Evolutionary conservation across 2,113 vertebrate species (phyloP).

Genomic region (Megaptera novaeangliae): DNA sequence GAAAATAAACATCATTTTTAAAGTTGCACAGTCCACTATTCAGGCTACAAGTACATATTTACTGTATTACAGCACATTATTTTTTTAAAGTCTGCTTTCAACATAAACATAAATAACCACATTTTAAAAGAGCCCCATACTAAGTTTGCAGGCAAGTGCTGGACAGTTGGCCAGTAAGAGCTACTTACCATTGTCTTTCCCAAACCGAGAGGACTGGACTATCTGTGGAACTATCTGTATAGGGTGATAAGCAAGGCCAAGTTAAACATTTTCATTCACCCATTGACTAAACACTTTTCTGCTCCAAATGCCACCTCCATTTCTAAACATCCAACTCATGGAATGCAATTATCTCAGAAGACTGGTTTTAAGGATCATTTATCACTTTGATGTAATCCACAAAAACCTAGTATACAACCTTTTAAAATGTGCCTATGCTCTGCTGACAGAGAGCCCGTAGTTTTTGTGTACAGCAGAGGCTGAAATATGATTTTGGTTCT

Average conservation of each 20-base stretch:
- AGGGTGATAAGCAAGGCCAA: neutral
- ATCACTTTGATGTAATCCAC: neutral
- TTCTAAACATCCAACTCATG: neutral
- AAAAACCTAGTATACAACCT: neutral
- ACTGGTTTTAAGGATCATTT: conserved; percentile 70
- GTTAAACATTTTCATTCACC: neutral
- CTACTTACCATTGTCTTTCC: neutral
- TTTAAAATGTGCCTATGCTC: neutral
- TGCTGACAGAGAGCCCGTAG: neutral
- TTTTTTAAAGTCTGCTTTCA: conserved; percentile 42
- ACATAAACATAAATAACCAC: conserved; percentile 40
- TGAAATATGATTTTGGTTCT: conserved; percentile 50
- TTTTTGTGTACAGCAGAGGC: neutral
- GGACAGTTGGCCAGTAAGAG: conserved; percentile 39
- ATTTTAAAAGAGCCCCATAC: conserved; percentile 32
- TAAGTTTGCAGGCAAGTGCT: conserved; percentile 18
- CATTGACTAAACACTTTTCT: neutral
- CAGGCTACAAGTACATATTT: conserved; percentile 45
- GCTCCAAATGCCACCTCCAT: neutral
- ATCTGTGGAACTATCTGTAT: neutral
- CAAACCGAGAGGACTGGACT: neutral
- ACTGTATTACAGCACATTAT: conserved; percentile 41
- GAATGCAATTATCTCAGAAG: conserved; percentile 71
- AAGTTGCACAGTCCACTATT: conserved; percentile 50
- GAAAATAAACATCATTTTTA: conserved; percentile 15